A percentile compares a stretch with the other conserved stretches of the same genome.
phyloP scores from a whole-genome alignment of 2,797 vertebrate genomes.

The Chromis chromis region DNA sequence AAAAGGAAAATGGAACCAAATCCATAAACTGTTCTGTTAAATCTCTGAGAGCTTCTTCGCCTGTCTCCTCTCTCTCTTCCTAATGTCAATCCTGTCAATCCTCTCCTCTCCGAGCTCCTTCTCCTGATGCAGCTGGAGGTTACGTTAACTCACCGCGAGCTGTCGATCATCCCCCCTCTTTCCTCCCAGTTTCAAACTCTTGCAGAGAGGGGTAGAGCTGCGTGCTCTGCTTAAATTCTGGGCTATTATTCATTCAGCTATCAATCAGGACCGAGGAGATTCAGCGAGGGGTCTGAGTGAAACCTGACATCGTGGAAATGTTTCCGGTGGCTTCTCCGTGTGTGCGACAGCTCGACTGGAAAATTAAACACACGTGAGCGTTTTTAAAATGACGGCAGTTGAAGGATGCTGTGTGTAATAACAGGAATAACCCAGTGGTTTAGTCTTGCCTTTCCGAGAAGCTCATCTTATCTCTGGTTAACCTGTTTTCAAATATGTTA shows the following conservation, averaged over 20 bases:
- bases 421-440: neutral
- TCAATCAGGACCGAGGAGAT: constrained; percentile 13
- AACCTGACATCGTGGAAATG: constrained; percentile 29
- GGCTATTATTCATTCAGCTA: constrained; percentile 19
- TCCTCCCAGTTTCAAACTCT: constrained; percentile 15
- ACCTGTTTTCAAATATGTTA: constrained; percentile 4
- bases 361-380: constrained; percentile 13
- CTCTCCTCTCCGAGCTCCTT: constrained; percentile 26
- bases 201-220: constrained; percentile 6
- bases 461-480: neutral
- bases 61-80: neutral
- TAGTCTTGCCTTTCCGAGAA: constrained; percentile 8
- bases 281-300: constrained; percentile 21
- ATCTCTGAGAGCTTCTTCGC: neutral
- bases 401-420: neutral
- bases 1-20: neutral
- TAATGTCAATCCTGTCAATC: constrained; percentile 1
- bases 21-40: neutral
- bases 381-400: constrained; percentile 2
- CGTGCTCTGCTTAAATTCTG: neutral
- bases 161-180: constrained; percentile 27
- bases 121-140: constrained; percentile 33
- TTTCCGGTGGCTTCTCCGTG: constrained; percentile 7
- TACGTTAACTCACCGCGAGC: constrained; percentile 16
- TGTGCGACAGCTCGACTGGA: constrained; percentile 12